Conservation (phyloP, 2,888 invertebrate species). For the Acronicta aceris region DNA sequence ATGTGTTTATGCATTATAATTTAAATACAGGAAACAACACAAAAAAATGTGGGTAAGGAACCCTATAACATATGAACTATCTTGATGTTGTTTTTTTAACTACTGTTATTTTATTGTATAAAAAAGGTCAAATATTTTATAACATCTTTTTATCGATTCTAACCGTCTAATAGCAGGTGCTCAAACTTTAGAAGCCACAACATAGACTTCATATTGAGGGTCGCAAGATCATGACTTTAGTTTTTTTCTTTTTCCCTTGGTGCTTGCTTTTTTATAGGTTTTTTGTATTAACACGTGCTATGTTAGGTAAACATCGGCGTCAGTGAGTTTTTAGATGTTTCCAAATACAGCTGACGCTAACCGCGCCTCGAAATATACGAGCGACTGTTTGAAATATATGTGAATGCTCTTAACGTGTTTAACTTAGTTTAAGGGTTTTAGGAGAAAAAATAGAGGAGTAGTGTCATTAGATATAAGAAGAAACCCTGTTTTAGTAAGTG, state of each 20-base stretch:
- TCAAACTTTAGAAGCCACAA: slow-evolving; percentile 31
- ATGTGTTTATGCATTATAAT: slow-evolving; percentile 10
- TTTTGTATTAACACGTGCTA: slow-evolving; percentile 79
- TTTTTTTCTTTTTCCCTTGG: slow-evolving; percentile 62
- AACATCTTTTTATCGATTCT: slow-evolving; percentile 37
- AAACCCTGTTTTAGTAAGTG: background rate
- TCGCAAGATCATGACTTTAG: slow-evolving; percentile 66
- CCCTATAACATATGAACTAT: slow-evolving; percentile 25
- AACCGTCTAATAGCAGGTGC: slow-evolving; percentile 48
- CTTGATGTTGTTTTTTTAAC: slow-evolving; percentile 33
- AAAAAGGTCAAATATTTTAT: slow-evolving; percentile 43
- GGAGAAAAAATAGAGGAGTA: slow-evolving; percentile 11
- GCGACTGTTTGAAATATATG: slow-evolving; percentile 41
- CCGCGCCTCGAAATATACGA: slow-evolving; percentile 34
- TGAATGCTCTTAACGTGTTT: slow-evolving; percentile 49
- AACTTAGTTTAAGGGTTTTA: slow-evolving; percentile 38
- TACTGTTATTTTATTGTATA: slow-evolving; percentile 23
- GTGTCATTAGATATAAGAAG: slow-evolving; percentile 1
- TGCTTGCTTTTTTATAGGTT: slow-evolving; percentile 61
- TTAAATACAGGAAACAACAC: slow-evolving; percentile 42
- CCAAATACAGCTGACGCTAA: slow-evolving; percentile 56
- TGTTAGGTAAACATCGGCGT: slow-evolving; percentile 55
- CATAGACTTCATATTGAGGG: slow-evolving; percentile 47
- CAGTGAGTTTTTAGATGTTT: slow-evolving; percentile 43
- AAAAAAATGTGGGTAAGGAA: slow-evolving; percentile 34